Evolutionary conservation across 2,888 invertebrate genomes (phyloP), one percentile per base, ranked within the genome.

Genomic region (Metallyticus violacea): DNA sequence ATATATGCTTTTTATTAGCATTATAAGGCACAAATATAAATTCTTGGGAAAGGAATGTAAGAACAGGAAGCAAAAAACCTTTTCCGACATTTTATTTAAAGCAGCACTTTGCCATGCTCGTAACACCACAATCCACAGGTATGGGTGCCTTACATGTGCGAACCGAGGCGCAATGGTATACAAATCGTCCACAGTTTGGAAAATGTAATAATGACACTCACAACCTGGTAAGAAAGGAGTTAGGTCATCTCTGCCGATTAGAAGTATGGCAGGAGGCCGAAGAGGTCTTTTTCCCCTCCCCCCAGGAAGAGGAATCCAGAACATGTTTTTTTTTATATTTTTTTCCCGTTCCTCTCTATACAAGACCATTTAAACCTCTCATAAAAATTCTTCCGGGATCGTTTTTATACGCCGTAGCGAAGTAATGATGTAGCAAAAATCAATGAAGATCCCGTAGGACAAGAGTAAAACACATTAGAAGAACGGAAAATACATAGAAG

Each of bases 391-490:
- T 83, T 83, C 77, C 83, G 83, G 26, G 3, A 1, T 77, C 22
- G 28, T 77, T 83, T 83, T 77, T 40, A 83, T 62, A 83, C 28
- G 22, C 28, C 76, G 76, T 77, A 77, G 28, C 76, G 77, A 83
- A 29, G 77, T 83, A 83, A 83, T 77, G 83, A 83, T 83, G 28
- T 83, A 27, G 83, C 83, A 83, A 83, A 83, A 83, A 83, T 83
- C 83, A 83, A 83, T 83, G 83, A 83, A 83, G 27, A 77, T 28
- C 83, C 83, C 83, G 77, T 76, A 83, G 77, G 28, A 83, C 29
- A 28, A n/a, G n/a, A 22, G 29, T n/a, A 83, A 77, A 83, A 83
- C 7, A 25, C 26, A 83, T 7, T 77, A 83, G 77, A 77, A 28
- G 76, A 28, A 77, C n/a, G 83, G 83, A 77, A 26, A 81, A 25